Conservation (phyloP, 2,888 invertebrate species). For the Ametastegia equiseti region DNA sequence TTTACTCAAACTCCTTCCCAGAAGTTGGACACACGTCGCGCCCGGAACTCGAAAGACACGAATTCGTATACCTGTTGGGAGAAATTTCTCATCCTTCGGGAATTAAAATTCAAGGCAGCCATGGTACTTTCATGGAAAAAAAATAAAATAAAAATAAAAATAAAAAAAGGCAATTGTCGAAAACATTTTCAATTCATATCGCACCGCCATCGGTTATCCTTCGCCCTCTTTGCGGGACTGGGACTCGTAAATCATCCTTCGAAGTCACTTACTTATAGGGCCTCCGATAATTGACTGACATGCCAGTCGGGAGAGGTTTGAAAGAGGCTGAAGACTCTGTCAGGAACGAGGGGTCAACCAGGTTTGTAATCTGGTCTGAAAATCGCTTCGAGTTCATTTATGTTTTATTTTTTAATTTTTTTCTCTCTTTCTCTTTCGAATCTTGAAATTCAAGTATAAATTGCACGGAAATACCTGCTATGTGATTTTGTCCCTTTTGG, state of each 20-base stretch:
- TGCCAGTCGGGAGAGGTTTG: not conserved
- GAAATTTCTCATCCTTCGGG: not conserved
- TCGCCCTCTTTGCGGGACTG: no score
- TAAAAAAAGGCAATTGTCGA: no score
- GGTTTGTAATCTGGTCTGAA: not conserved
- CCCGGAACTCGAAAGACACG: constrained; percentile 3
- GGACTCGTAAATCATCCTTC: not conserved
- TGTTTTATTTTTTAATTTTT: no score
- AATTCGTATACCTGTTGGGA: not conserved
- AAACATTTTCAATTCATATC: no score
- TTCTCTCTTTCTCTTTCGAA: no score
- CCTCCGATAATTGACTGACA: constrained; percentile 27
- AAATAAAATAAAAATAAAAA: no score
- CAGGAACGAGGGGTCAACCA: not conserved
- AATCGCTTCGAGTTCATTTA: not conserved
- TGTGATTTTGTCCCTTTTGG: no score
- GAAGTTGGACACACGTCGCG: not conserved
- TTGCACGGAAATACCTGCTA: no score
- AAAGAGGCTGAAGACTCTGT: not conserved
- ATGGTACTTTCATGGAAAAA: no score
- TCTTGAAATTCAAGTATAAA: no score
- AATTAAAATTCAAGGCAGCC: not conserved
- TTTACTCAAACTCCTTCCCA: not conserved
- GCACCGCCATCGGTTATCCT: no score
- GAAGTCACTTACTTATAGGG: not conserved